Evolutionary conservation across 2,113 vertebrate species (phyloP).

Genomic region (Otocyon megalotis): DNA sequence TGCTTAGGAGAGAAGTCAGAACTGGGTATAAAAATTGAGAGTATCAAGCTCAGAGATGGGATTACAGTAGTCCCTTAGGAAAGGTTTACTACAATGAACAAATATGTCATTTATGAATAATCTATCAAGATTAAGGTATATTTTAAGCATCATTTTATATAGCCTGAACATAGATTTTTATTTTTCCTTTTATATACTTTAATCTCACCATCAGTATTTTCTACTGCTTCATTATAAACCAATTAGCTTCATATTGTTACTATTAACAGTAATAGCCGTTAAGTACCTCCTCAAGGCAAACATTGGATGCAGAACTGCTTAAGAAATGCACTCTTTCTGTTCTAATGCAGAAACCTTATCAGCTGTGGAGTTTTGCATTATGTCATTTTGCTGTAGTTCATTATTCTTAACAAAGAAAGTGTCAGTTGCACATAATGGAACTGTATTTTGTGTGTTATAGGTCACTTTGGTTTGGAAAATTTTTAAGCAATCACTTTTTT

Average conservation of each 20-base stretch:
- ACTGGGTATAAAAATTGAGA: slow-evolving; percentile 24
- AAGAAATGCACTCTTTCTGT: slow-evolving; percentile 67
- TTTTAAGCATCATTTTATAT: slow-evolving; percentile 34
- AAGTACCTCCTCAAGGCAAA: slow-evolving; percentile 56
- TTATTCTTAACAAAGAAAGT: slow-evolving; percentile 77
- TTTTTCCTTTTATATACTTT: slow-evolving; percentile 13
- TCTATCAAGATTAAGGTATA: slow-evolving; percentile 12
- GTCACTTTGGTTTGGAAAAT: slow-evolving; percentile 69
- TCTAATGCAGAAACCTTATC: slow-evolving; percentile 45
- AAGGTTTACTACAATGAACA: not conserved
- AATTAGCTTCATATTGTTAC: slow-evolving; percentile 63
- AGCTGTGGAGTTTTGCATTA: slow-evolving; percentile 35
- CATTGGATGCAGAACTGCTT: not conserved
- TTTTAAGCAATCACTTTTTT: slow-evolving; percentile 61
- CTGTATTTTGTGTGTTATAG: slow-evolving; percentile 52
- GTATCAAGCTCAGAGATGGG: not conserved
- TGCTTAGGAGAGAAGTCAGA: not conserved
- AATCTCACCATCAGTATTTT: slow-evolving; percentile 44
- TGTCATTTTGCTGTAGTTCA: slow-evolving; percentile 58
- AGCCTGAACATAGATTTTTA: slow-evolving; percentile 13
- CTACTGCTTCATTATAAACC: slow-evolving; percentile 68
- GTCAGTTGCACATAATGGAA: slow-evolving; percentile 59
- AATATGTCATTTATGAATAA: slow-evolving; percentile 46
- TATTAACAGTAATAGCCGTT: slow-evolving; percentile 62
- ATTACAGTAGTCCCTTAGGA: not conserved